These are phyloP conservation scores for Syrphus vitripennis DNA, from an alignment of 2,888 invertebrate genomes.

Conservation along the genomic window DNA sequence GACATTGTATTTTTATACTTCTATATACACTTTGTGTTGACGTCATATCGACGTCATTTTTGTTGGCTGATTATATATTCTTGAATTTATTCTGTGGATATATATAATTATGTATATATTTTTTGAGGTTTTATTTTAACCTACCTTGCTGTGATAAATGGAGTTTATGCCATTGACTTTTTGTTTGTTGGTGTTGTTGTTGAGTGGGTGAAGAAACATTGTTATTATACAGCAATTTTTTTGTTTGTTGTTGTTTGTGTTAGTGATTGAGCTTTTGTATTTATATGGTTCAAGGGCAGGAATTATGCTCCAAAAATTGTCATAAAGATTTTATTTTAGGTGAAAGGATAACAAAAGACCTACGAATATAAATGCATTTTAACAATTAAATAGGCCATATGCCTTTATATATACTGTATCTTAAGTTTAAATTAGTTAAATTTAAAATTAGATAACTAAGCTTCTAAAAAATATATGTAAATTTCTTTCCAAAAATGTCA, in stretches of 20 bases:
- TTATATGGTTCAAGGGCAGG: constrained; percentile 12
- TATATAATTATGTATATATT: no score
- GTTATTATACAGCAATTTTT: not conserved
- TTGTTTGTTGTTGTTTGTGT: not conserved
- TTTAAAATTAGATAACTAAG: no score
- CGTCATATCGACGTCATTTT: constrained; percentile 7
- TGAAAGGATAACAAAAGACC: not conserved
- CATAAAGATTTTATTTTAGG: not conserved
- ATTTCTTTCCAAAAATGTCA: no score
- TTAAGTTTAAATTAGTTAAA: no score
- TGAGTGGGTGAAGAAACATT: not conserved
- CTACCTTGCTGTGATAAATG: constrained; percentile 39
- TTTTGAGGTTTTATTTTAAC: constrained; percentile 26
- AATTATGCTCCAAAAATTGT: not conserved
- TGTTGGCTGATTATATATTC: constrained; percentile 35
- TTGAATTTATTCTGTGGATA: constrained; percentile 32
- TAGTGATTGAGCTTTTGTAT: not conserved
- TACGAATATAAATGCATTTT: not conserved
- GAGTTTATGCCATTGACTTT: constrained; percentile 39
- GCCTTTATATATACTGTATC: no score
- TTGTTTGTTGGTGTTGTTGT: not conserved
- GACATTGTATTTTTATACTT: constrained; percentile 43
- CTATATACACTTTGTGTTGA: constrained; percentile 9
- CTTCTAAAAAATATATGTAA: no score
- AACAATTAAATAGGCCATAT: no score